A percentile compares a stretch with the other conserved stretches of the same genome.
Evolutionary conservation across 2,113 vertebrate species (phyloP).

Genomic region (Cavia aperea): DNA sequence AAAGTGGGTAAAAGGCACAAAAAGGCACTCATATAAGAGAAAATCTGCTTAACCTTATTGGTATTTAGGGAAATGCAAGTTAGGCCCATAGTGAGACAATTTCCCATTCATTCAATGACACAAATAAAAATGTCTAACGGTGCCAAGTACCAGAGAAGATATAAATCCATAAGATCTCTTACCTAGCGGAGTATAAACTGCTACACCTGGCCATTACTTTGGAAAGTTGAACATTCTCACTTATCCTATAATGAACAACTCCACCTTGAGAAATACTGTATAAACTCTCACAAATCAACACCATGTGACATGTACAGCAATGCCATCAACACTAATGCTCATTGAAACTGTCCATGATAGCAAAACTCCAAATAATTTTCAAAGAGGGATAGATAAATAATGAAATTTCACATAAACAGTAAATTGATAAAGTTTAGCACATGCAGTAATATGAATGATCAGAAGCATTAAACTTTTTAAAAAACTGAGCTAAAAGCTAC

Average conservation of each 20-base stretch:
- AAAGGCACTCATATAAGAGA: neutral
- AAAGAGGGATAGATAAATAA: neutral
- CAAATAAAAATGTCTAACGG: neutral
- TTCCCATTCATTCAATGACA: neutral
- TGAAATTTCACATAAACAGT: neutral
- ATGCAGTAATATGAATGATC: neutral
- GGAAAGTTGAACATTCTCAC: neutral
- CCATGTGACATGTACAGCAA: neutral
- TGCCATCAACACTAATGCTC: neutral
- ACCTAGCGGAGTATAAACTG: neutral
- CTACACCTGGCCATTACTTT: neutral
- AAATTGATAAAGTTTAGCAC: neutral
- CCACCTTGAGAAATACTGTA: neutral
- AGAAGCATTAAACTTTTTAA: neutral
- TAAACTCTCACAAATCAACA: neutral
- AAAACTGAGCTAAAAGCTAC: constrained; percentile 3
- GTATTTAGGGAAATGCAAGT: neutral
- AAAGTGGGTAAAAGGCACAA: neutral
- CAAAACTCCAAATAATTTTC: neutral
- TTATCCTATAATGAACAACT: neutral
- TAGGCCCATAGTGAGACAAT: neutral
- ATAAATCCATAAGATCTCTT: neutral
- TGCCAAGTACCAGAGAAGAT: neutral
- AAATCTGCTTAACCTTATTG: neutral
- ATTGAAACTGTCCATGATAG: neutral